Percentiles rank a stretch among this genome's conserved stretches.
Evolutionary conservation across 2,797 vertebrate genomes (phyloP).

Genomic region (Coilia nasus): DNA sequence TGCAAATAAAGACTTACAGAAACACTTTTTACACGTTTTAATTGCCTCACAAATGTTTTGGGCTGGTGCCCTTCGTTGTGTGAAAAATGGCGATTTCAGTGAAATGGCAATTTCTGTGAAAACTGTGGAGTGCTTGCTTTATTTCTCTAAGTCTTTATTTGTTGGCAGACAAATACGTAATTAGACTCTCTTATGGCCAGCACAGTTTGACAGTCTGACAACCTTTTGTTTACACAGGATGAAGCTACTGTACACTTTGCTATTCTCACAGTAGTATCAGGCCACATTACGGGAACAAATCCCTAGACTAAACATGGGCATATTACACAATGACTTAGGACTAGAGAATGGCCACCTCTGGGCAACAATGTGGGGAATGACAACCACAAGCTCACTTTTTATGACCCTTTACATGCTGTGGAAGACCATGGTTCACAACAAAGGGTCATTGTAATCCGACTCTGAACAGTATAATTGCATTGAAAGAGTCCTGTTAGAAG

Average conservation of each 20-base stretch:
- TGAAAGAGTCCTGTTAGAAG: constrained; percentile 48
- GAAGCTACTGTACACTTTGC: background rate
- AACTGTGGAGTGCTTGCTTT: too few relatives aligned
- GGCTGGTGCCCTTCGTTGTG: too few relatives aligned
- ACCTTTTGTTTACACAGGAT: background rate
- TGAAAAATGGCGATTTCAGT: too few relatives aligned
- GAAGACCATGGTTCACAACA: constrained; percentile 53
- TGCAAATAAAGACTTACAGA: too few relatives aligned
- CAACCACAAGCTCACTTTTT: constrained; percentile 39
- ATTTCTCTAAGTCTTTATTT: too few relatives aligned
- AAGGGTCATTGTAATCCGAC: constrained; percentile 57
- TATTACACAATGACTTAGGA: background rate
- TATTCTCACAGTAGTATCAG: background rate
- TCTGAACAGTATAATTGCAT: constrained; percentile 42
- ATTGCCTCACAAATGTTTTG: too few relatives aligned
- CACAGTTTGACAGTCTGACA: background rate
- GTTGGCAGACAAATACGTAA: background rate
- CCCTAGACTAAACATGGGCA: background rate
- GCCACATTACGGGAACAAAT: constrained; percentile 13
- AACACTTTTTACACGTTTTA: too few relatives aligned
- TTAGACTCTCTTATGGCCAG: background rate
- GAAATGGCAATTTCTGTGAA: too few relatives aligned
- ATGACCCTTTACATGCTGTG: constrained; percentile 48
- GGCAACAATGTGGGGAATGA: constrained; percentile 35
- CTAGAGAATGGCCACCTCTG: background rate